Evolutionary conservation across 1,140 invertebrate species (phyloP).

Genomic region (Elymnias hypermnestra): DNA sequence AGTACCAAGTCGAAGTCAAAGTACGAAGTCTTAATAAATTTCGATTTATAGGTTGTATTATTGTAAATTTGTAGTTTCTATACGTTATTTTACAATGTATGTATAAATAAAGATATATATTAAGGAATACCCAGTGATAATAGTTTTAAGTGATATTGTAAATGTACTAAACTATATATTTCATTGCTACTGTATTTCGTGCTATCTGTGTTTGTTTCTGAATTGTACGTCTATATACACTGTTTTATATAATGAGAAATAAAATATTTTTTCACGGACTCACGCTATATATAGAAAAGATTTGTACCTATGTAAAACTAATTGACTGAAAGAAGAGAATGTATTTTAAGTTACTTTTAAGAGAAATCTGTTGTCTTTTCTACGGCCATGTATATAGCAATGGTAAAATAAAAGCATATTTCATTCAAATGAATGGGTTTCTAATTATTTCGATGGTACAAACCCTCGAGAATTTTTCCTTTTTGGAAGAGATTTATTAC

Average conservation of each 20-base stretch:
- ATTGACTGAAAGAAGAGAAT: conserved; percentile 61
- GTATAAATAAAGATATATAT: conserved; percentile 44
- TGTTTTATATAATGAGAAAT: conserved; percentile 42
- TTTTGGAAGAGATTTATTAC: too few relatives aligned
- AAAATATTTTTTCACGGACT: conserved; percentile 63
- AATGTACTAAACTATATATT: conserved; percentile 34
- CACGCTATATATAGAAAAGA: conserved; percentile 45
- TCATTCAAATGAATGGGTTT: conserved; percentile 28
- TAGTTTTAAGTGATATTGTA: conserved; percentile 65
- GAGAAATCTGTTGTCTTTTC: conserved; percentile 65
- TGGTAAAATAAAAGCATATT: conserved; percentile 62
- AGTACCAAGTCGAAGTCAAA: too few relatives aligned
- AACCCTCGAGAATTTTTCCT: too few relatives aligned
- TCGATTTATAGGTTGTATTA: conserved; percentile 61
- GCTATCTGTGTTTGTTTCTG: conserved; percentile 54
- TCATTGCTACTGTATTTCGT: conserved; percentile 52
- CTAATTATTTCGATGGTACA: background rate
- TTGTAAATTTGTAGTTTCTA: conserved; percentile 52
- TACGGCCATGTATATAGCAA: conserved; percentile 69
- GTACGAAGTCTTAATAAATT: conserved; percentile 61
- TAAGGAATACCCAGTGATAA: conserved; percentile 69
- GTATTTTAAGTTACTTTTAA: conserved; percentile 67
- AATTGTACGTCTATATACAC: conserved; percentile 26
- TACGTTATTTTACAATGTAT: conserved; percentile 39
- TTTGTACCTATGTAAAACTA: conserved; percentile 37